phyloP scores from a whole-genome alignment of 1,140 invertebrate genomes.

The Bombus huntii region DNA sequence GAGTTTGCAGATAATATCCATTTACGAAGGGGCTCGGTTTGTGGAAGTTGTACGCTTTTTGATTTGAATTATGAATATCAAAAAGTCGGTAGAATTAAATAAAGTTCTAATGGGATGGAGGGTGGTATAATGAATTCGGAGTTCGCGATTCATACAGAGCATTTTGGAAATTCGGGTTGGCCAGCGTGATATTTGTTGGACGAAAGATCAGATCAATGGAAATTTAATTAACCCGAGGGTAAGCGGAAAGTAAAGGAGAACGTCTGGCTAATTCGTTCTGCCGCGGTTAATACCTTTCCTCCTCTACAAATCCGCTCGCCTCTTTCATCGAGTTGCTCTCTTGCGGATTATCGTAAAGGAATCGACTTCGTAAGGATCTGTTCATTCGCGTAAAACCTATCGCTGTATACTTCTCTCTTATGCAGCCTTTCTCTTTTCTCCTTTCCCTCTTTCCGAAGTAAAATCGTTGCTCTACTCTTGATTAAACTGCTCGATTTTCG shows the following conservation, averaged over 20 bases:
- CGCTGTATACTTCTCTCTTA: slow-evolving; percentile 7
- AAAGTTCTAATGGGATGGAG: background rate
- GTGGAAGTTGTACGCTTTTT: background rate
- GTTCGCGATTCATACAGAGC: too few relatives aligned
- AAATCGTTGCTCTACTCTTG: slow-evolving; percentile 41
- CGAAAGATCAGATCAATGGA: slow-evolving; percentile 28
- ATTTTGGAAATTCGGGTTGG: slow-evolving; percentile 11
- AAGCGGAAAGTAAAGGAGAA: slow-evolving; percentile 29
- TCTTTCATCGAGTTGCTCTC: slow-evolving; percentile 43
- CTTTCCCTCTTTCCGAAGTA: slow-evolving; percentile 1
- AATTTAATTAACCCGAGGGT: slow-evolving; percentile 54
- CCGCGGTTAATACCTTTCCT: slow-evolving; percentile 34
- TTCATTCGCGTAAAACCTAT: slow-evolving; percentile 24
- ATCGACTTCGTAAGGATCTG: slow-evolving; percentile 41
- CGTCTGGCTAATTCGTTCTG: slow-evolving; percentile 42
- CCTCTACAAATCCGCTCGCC: slow-evolving; percentile 17
- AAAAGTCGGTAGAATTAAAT: slow-evolving; percentile 32
- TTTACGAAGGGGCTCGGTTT: background rate
- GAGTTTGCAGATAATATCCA: slow-evolving; percentile 17
- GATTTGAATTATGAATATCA: slow-evolving; percentile 28
- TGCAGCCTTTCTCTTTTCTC: background rate
- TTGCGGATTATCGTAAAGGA: slow-evolving; percentile 50
- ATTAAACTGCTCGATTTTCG: slow-evolving; percentile 39
- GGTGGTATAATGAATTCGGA: background rate
- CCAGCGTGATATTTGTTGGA: slow-evolving; percentile 25